These are phyloP conservation scores for Jordanella pulchra DNA, from an alignment of 2,797 vertebrate species.

Conservation along the genomic window DNA sequence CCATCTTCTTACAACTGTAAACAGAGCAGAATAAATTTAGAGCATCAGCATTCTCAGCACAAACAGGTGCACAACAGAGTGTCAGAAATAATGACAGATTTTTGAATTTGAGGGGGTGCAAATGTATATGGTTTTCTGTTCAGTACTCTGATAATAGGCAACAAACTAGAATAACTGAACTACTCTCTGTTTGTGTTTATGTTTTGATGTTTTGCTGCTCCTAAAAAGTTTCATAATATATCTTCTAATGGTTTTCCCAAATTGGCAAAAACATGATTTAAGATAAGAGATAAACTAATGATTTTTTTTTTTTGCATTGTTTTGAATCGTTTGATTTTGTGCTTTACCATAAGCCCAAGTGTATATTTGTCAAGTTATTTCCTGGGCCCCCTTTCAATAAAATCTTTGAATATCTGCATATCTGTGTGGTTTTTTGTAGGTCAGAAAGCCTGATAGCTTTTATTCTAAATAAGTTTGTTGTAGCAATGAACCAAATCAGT, in stretches of 20 bases:
- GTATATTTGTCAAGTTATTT: background rate
- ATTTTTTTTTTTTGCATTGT: background rate
- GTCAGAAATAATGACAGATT: constrained; percentile 2
- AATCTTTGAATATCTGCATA: too few relatives aligned
- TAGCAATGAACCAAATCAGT: too few relatives aligned
- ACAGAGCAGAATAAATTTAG: constrained; percentile 1
- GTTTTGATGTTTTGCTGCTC: background rate
- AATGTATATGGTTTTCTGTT: background rate
- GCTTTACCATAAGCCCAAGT: background rate
- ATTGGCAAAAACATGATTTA: background rate
- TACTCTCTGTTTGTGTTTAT: background rate
- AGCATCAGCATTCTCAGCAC: background rate
- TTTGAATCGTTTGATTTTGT: background rate
- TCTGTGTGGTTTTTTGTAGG: too few relatives aligned
- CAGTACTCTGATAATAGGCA: background rate
- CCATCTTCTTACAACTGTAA: background rate
- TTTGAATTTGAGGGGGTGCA: constrained; percentile 3
- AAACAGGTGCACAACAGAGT: background rate
- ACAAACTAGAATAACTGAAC: constrained; percentile 1
- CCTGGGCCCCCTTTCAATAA: background rate
- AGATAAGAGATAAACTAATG: background rate
- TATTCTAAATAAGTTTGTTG: too few relatives aligned
- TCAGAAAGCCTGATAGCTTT: too few relatives aligned
- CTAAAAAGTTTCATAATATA: background rate
- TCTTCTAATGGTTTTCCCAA: background rate